Conservation (phyloP, 1,140 invertebrate species). For the Contarinia nasturtii region DNA sequence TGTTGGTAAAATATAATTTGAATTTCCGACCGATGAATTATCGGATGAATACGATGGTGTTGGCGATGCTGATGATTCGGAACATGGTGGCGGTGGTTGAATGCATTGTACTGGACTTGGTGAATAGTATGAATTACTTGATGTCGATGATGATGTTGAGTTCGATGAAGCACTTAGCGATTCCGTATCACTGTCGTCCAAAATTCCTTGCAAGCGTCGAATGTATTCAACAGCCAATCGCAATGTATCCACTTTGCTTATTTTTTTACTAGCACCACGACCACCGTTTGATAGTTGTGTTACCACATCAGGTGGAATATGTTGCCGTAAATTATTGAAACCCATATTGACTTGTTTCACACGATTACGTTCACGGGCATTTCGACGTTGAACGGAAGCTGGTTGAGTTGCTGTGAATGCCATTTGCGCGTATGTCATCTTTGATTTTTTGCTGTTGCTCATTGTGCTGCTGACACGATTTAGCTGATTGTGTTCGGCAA, state of each 20-base stretch:
- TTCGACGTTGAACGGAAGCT: conserved; percentile 72
- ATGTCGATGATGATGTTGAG: conserved; percentile 14
- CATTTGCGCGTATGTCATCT: conserved; percentile 42
- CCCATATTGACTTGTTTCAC: conserved; percentile 92
- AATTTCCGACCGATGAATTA: conserved; percentile 34
- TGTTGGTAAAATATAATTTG: conserved; percentile 21
- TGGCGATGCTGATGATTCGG: conserved; percentile 53
- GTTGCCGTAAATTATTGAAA: conserved; percentile 69
- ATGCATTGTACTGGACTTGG: conserved; percentile 15
- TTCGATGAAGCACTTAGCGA: conserved; percentile 10
- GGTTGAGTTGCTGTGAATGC: conserved; percentile 40
- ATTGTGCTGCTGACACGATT: conserved; percentile 18
- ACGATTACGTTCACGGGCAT: conserved; percentile 81
- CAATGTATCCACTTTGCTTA: conserved; percentile 90
- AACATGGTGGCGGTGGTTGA: conserved; percentile 15
- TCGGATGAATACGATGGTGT: conserved; percentile 65
- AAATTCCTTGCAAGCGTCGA: conserved; percentile 58
- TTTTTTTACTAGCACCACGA: conserved; percentile 58
- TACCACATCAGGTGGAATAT: conserved; percentile 60
- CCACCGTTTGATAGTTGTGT: conserved; percentile 45
- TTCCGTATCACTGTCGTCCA: conserved; percentile 48
- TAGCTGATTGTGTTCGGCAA: conserved; percentile 17
- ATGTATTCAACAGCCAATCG: conserved; percentile 90
- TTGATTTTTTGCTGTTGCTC: conserved; percentile 41
- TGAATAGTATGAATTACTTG: conserved; percentile 16